Percentiles rank a stretch among this genome's conserved stretches.
These are phyloP conservation scores for Cettia cetti DNA, from an alignment of 2,113 vertebrate species.

Conservation along the genomic window DNA sequence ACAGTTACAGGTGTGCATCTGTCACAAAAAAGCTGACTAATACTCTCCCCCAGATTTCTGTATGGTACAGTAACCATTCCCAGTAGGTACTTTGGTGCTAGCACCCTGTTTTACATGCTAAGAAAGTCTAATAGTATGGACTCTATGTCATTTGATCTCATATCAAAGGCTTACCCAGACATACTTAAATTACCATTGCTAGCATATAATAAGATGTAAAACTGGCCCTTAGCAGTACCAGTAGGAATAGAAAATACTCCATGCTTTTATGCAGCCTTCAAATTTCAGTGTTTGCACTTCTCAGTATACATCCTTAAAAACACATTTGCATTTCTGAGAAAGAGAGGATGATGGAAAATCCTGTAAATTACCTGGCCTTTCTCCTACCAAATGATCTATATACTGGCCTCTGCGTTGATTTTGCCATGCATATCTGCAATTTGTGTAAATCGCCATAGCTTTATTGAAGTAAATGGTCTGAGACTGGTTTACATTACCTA, in stretches of 20 bases:
- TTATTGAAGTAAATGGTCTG: slow-evolving; percentile 43
- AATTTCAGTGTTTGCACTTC: background rate
- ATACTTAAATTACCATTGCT: background rate
- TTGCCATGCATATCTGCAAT: background rate
- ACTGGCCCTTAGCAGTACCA: background rate
- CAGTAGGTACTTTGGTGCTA: background rate
- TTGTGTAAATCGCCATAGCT: background rate
- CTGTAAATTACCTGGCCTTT: background rate
- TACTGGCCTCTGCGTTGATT: background rate
- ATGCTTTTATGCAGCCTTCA: background rate
- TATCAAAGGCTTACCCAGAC: background rate
- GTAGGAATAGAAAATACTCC: background rate
- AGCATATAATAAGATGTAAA: background rate
- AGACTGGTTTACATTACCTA: slow-evolving; percentile 35
- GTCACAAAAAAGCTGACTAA: background rate
- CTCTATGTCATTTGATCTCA: background rate
- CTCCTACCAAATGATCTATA: background rate
- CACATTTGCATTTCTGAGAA: background rate
- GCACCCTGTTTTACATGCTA: background rate
- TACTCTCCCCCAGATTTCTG: background rate
- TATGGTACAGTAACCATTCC: background rate
- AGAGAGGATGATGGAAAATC: background rate
- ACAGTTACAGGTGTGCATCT: background rate
- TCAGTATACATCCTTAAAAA: background rate
- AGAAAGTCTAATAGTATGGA: background rate